Percentiles rank a stretch among this genome's conserved stretches.
Conservation (phyloP, 2,113 vertebrate genomes). For the Speoplatyrhinus poulsoni region DNA sequence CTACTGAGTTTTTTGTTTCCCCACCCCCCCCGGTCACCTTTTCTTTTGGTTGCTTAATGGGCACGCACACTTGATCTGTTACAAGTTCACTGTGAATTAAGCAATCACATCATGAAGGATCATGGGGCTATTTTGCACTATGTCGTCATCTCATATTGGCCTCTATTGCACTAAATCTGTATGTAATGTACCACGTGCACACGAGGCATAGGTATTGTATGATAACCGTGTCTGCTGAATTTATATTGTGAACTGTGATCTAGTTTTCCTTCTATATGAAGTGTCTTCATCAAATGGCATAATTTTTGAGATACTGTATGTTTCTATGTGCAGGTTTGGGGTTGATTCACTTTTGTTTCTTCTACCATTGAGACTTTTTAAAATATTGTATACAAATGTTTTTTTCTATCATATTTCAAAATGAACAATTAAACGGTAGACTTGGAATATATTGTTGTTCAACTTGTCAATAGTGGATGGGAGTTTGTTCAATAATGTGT, state of each 20-base stretch:
- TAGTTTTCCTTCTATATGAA: background rate
- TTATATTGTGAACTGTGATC: background rate
- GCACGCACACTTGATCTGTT: background rate
- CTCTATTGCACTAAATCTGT: slow-evolving; percentile 17
- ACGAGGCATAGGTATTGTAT: background rate
- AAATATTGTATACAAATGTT: background rate
- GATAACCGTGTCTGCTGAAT: background rate
- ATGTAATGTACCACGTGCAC: background rate
- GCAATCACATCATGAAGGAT: slow-evolving; percentile 6
- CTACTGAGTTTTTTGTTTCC: too few relatives aligned
- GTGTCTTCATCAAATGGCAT: background rate
- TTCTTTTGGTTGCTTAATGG: slow-evolving; percentile 35
- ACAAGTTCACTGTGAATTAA: slow-evolving; percentile 29
- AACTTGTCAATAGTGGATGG: background rate
- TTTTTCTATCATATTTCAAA: background rate
- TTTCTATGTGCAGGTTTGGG: slow-evolving; percentile 2
- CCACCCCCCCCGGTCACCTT: slow-evolving; percentile 16
- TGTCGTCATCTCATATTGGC: slow-evolving; percentile 30
- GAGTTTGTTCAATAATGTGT: background rate
- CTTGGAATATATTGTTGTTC: background rate
- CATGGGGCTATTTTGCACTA: background rate
- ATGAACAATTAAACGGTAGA: background rate
- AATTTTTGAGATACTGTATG: background rate
- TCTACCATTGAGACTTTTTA: background rate
- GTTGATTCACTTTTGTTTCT: slow-evolving; percentile 3